Conservation (phyloP, 2,888 invertebrate species). For the Carabus problematicus region DNA sequence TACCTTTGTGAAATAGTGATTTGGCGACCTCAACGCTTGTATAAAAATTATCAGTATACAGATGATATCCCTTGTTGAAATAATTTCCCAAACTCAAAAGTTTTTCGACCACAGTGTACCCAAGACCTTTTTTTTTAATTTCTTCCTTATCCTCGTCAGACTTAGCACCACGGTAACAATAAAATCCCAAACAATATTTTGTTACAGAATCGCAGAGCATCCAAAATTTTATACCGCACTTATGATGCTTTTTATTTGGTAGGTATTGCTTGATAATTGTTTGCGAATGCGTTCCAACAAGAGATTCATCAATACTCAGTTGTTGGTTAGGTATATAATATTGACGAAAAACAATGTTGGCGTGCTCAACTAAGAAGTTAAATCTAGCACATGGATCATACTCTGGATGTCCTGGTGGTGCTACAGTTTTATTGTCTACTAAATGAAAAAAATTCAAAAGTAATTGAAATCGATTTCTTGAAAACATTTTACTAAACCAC, state of each 20-base stretch:
- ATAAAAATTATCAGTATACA: slow-evolving; percentile 48
- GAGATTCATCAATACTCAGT: slow-evolving; percentile 48
- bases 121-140: slow-evolving; percentile 46
- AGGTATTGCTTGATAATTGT: slow-evolving; percentile 47
- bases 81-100: slow-evolving; percentile 47
- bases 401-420: slow-evolving; percentile 44
- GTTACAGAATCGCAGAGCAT: slow-evolving; percentile 48
- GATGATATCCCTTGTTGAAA: slow-evolving; percentile 48
- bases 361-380: slow-evolving; percentile 47
- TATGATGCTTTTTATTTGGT: slow-evolving; percentile 49
- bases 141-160: slow-evolving; percentile 44
- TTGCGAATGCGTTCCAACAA: slow-evolving; percentile 48
- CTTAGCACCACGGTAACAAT: slow-evolving; percentile 46
- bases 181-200: slow-evolving; percentile 49
- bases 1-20: slow-evolving; percentile 43
- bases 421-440: slow-evolving; percentile 39
- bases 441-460: slow-evolving; percentile 44
- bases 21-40: slow-evolving; percentile 46
- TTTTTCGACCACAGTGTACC: slow-evolving; percentile 46
- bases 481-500: slow-evolving; percentile 47
- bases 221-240: slow-evolving; percentile 49
- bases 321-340: slow-evolving; percentile 47
- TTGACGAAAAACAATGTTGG: slow-evolving; percentile 47
- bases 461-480: slow-evolving; percentile 46
- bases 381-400: slow-evolving; percentile 48